Conservation (phyloP, 53 echinoderm and acorn worm species). For the Crossaster papposus region DNA sequence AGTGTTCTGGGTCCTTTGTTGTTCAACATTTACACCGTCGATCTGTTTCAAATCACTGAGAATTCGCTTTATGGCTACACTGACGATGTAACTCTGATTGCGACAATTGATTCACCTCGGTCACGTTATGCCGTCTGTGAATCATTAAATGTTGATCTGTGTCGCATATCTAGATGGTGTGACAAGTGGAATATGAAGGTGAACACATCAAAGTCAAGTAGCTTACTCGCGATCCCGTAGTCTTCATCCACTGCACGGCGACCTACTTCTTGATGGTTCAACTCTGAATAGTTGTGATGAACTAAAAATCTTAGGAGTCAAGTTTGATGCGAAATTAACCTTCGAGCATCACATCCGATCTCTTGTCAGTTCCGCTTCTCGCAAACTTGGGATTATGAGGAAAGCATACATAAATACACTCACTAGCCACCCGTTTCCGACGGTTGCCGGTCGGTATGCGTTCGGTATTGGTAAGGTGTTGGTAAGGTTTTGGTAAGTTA, state of each 20-base stretch:
- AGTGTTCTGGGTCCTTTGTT: slow-evolving; percentile 5
- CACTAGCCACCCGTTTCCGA: too few relatives aligned
- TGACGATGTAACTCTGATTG: neutral
- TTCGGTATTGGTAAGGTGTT: too few relatives aligned
- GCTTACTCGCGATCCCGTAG: neutral
- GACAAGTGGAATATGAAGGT: too few relatives aligned
- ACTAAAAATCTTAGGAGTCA: neutral
- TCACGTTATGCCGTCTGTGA: neutral
- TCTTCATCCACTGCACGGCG: neutral
- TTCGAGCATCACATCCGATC: neutral
- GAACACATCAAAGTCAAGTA: neutral
- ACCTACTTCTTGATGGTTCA: neutral
- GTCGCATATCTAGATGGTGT: slow-evolving; percentile 10
- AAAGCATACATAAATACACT: too few relatives aligned
- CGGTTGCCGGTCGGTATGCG: too few relatives aligned
- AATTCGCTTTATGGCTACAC: slow-evolving; percentile 9
- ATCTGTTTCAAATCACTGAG: too few relatives aligned
- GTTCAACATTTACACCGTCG: slow-evolving; percentile 10
- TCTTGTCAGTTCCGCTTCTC: too few relatives aligned
- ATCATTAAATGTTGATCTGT: neutral
- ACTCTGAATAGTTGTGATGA: neutral
- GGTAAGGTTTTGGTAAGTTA: too few relatives aligned
- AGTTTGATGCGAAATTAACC: neutral
- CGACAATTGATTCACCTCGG: slow-evolving; percentile 1
- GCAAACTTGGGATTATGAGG: too few relatives aligned